Percentiles rank a stretch among this genome's conserved stretches.
Evolutionary conservation across 1,140 invertebrate species (phyloP).

Genomic region (Antheraea mylitta): DNA sequence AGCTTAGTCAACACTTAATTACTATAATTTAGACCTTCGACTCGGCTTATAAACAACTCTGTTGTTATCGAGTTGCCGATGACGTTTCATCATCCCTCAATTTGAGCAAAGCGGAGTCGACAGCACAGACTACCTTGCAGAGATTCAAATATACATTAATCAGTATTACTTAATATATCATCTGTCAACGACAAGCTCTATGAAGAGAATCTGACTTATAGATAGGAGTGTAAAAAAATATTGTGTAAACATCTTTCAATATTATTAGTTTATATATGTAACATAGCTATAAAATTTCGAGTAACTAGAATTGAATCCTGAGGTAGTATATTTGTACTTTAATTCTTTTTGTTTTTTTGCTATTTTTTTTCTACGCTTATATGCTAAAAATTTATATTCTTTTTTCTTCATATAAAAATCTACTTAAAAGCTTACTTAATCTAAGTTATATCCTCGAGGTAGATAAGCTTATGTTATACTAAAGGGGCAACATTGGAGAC

Average conservation of each 20-base stretch:
- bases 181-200: background rate
- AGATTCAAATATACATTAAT: slow-evolving; percentile 58
- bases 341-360: slow-evolving; percentile 23
- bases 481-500: slow-evolving; percentile 52
- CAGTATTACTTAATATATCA: slow-evolving; percentile 1
- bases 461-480: slow-evolving; percentile 73
- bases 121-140: slow-evolving; percentile 61
- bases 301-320: slow-evolving; percentile 71
- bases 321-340: slow-evolving; percentile 79
- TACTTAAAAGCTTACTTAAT: slow-evolving; percentile 70
- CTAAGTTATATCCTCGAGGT: slow-evolving; percentile 74
- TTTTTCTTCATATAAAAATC: slow-evolving; percentile 74
- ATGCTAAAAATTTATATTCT: slow-evolving; percentile 56
- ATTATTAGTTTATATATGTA: slow-evolving; percentile 34
- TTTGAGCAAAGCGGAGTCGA: slow-evolving; percentile 38
- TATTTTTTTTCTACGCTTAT: slow-evolving; percentile 57
- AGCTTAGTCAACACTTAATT: slow-evolving; percentile 70
- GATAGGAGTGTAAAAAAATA: background rate
- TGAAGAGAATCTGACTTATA: background rate
- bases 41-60: slow-evolving; percentile 35
- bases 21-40: slow-evolving; percentile 50
- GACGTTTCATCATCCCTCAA: slow-evolving; percentile 28
- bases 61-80: slow-evolving; percentile 22
- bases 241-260: slow-evolving; percentile 13
- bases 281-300: slow-evolving; percentile 39